Base-by-base conservation (phyloP, 1,140 invertebrate genomes). In the silkworm (Bombyx mori) region DNA sequence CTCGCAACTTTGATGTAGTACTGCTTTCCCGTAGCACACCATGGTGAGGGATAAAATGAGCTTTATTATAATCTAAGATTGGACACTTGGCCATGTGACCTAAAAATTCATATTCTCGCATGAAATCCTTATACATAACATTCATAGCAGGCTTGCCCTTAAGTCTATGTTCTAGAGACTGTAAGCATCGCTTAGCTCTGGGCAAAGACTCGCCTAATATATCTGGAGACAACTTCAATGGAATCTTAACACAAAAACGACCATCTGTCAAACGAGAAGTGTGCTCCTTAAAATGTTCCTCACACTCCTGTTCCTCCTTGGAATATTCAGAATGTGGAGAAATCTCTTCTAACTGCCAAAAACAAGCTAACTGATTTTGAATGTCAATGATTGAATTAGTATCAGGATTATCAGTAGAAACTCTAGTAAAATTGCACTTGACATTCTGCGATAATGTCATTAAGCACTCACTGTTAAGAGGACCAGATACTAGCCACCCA, bases 41-140 rank as follows among this genome's bases (percentile, higher is more conserved):
- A 18, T 18, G 12, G 12, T 18, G 88, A 12, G 86, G 77, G 8
- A 88, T 42, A 66, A 78, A 84, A 66, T 59, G 63, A 42, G 2
- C 35, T 7, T 48, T 35, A 57, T 52, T 47, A 12, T 35, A 8
- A 45, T 56, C 22, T 52, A 26, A 52, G 12, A 56, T 55, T 61
- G 12, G 12, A 18, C 12, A 18, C 12, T 18, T 44, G 43, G 51
- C 54, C 73, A 82, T 83, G 59, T 84, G 79, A 42, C 70, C 72
- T 7, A 86, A 50, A 1, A 52, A 44, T 42, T 68, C 18, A 55
- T 82, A 85, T 62, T 85, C 77, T 1, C 50, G 12, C 68, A 85
- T 75, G 54, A 76, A 79, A 42, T 66, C n/a, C 1, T 52, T 44
- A 54, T 82, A 82, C 7, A 46, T 42, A 1, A 54, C 6, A 49